Percentiles rank a stretch among this genome's conserved stretches.
These are phyloP conservation scores for Passer domesticus DNA, from an alignment of 2,113 vertebrate genomes.

Conservation along the genomic window DNA sequence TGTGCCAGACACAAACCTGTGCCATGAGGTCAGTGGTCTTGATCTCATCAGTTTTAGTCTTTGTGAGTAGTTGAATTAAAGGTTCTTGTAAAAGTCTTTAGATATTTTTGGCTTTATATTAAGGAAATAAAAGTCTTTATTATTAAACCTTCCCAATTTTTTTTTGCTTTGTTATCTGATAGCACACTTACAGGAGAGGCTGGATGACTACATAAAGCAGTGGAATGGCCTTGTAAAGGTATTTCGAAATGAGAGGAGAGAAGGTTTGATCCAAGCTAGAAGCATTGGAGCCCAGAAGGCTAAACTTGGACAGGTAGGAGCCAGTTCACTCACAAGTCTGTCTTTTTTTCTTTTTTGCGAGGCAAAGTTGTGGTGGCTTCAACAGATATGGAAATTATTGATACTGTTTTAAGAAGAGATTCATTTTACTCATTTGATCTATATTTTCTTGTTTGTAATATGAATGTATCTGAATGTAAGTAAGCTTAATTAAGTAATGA, in stretches of 20 bases:
- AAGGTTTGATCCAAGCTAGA: slow-evolving; percentile 96
- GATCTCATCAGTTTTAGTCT: not conserved
- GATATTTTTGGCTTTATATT: not conserved
- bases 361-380: not conserved
- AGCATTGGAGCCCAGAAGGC: slow-evolving; percentile 95
- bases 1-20: not conserved
- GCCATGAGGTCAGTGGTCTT: not conserved
- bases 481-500: not conserved
- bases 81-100: not conserved
- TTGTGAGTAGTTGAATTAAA: not conserved
- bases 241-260: slow-evolving; percentile 93
- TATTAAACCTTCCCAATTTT: not conserved
- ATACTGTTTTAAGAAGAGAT: not conserved
- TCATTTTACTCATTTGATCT: not conserved
- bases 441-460: not conserved
- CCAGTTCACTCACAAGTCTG: not conserved
- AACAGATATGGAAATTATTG: not conserved
- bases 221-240: slow-evolving; percentile 98
- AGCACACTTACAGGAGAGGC: slow-evolving; percentile 91
- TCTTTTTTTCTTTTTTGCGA: not conserved
- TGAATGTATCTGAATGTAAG: not conserved
- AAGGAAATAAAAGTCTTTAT: not conserved
- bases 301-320: slow-evolving; percentile 89
- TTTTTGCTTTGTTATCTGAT: slow-evolving; percentile 23
- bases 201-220: slow-evolving; percentile 93